A percentile compares a stretch with the other conserved stretches of the same genome.
Conservation (phyloP, 2,888 invertebrate genomes). For the Drosophila falleni region DNA sequence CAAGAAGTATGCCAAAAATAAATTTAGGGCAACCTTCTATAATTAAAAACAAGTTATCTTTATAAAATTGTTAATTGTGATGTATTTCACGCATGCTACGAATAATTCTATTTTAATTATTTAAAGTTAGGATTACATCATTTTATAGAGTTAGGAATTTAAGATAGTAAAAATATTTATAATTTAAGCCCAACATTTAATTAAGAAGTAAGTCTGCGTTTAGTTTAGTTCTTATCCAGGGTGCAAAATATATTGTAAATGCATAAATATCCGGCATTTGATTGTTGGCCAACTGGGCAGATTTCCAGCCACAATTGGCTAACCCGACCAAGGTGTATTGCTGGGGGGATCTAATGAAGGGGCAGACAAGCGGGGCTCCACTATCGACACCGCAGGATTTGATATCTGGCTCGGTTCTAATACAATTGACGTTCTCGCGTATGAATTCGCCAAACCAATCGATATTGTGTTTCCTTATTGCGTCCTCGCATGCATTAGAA, state of each 20-base stretch:
- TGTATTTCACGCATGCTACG: too few relatives aligned
- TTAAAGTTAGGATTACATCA: too few relatives aligned
- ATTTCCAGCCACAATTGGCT: slow-evolving; percentile 5
- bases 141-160: too few relatives aligned
- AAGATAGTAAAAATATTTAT: too few relatives aligned
- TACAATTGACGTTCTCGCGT: background rate
- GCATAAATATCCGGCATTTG: slow-evolving; percentile 7
- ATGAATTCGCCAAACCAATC: slow-evolving; percentile 1
- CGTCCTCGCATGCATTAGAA: background rate
- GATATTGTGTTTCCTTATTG: background rate
- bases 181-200: background rate
- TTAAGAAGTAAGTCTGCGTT: background rate
- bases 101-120: too few relatives aligned
- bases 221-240: background rate
- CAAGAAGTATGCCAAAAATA: too few relatives aligned
- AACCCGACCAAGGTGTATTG: slow-evolving; percentile 8
- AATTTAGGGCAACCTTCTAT: too few relatives aligned
- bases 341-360: background rate
- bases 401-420: background rate
- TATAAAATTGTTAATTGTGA: too few relatives aligned
- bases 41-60: too few relatives aligned
- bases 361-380: slow-evolving; percentile 7
- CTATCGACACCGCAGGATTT: background rate
- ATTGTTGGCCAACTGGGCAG: background rate
- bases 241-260: background rate